Evolutionary conservation across 2,888 invertebrate species (phyloP).

Genomic region (Oligia latruncula): DNA sequence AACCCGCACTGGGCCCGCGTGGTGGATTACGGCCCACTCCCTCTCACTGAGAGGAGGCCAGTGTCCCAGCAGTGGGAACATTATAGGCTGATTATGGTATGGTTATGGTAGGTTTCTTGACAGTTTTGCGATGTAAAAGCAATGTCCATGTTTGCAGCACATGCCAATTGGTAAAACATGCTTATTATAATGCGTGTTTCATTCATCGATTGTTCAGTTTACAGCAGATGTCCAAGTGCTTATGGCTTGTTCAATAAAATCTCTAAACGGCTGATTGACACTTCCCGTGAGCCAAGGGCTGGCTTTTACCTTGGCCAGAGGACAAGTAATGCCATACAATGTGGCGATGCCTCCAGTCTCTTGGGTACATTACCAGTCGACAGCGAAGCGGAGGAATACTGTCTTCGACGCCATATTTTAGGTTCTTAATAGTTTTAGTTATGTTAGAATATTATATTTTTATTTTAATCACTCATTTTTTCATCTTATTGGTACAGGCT

Average conservation of each 20-base stretch:
- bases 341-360: not conserved
- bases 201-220: not conserved
- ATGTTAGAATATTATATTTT: too few relatives aligned
- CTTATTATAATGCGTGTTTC: not conserved
- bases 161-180: not conserved
- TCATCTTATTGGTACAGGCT: not conserved
- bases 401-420: not conserved
- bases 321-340: not conserved
- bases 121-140: not conserved
- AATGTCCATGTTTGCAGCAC: too few relatives aligned
- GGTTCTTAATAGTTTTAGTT: not conserved
- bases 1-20: too few relatives aligned
- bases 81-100: too few relatives aligned
- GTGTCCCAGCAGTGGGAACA: too few relatives aligned
- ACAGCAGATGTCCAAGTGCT: not conserved
- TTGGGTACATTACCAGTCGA: not conserved
- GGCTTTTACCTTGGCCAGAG: not conserved
- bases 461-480: too few relatives aligned
- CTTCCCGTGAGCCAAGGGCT: not conserved
- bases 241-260: not conserved
- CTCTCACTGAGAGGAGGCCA: too few relatives aligned
- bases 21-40: too few relatives aligned
- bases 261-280: not conserved
- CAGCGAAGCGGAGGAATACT: not conserved
- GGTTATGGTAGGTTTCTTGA: not conserved